phyloP scores from a whole-genome alignment of 2,113 vertebrate genomes.

The Ptychochromis oligacanthus region DNA sequence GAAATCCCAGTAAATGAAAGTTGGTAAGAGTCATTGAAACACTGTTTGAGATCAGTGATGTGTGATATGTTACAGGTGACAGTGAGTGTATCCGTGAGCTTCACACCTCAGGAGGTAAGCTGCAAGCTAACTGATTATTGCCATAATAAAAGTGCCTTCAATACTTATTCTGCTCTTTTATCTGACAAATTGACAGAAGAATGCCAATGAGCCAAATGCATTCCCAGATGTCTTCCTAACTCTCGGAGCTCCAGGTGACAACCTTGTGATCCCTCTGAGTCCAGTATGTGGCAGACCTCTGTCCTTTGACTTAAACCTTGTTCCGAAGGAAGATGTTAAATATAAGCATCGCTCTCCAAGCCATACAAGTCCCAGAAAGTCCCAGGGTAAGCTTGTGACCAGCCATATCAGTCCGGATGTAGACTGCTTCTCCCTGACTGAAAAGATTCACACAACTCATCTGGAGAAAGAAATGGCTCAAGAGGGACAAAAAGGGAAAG shows the following conservation, averaged over 20 bases:
- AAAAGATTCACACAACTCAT: constrained; percentile 70
- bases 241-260: constrained; percentile 71
- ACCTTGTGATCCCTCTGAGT: constrained; percentile 73
- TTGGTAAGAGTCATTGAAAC: background rate
- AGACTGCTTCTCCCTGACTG: constrained; percentile 73
- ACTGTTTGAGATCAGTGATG: background rate
- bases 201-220: constrained; percentile 20
- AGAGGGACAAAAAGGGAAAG: constrained; percentile 46
- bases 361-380: constrained; percentile 42
- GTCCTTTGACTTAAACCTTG: constrained; percentile 71
- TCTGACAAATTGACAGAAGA: constrained; percentile 46
- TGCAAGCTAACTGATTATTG: background rate
- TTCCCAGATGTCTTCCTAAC: constrained; percentile 77
- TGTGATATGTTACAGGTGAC: constrained; percentile 64
- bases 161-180: background rate
- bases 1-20: background rate
- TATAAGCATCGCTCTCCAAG: constrained; percentile 42
- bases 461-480: constrained; percentile 51
- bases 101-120: constrained; percentile 72
- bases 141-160: background rate
- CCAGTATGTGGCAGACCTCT: constrained; percentile 56
- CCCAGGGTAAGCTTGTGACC: background rate
- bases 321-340: constrained; percentile 59
- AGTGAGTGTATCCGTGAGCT: constrained; percentile 73
- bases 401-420: constrained; percentile 53